Conservation (phyloP, 2,888 invertebrate species). For the Gordius sp. region DNA sequence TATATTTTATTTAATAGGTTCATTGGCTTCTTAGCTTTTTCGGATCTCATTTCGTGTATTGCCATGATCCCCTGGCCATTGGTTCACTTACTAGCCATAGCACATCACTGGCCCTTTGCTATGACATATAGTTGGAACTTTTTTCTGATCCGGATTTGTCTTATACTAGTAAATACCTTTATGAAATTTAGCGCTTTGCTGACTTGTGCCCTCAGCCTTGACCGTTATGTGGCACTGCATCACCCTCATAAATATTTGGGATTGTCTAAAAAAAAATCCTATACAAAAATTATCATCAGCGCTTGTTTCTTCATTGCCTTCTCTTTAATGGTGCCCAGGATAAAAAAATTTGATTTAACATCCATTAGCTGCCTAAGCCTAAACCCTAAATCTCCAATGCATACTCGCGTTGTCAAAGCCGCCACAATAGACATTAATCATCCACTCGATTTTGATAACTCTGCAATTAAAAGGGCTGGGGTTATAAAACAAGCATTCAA, state of each 20-base stretch:
- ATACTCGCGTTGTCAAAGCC: not conserved
- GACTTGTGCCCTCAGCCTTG: not conserved
- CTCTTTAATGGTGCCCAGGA: not conserved
- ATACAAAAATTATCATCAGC: not conserved
- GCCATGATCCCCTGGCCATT: conserved; percentile 8
- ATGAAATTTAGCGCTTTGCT: conserved; percentile 1
- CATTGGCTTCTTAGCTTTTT: conserved; percentile 3
- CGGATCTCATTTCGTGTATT: not conserved
- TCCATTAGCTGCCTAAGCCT: not conserved
- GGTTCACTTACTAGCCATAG: not conserved
- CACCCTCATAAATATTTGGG: conserved; percentile 1
- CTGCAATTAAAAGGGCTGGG: too few relatives aligned
- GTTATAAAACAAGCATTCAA: not conserved
- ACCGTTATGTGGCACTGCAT: conserved; percentile 10
- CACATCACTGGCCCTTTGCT: not conserved
- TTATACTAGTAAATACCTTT: conserved; percentile 7
- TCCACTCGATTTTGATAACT: not conserved
- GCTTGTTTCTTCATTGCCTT: not conserved
- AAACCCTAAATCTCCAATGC: conserved; percentile 1
- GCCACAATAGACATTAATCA: not conserved
- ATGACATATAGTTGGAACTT: conserved; percentile 11
- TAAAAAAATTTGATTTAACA: conserved; percentile 2
- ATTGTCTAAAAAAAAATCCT: too few relatives aligned
- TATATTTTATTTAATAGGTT: not conserved
- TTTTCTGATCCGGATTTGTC: not conserved